A percentile compares a stretch with the other conserved stretches of the same genome.
Evolutionary conservation across 2,113 vertebrate species (phyloP).

Genomic region (Thunnus thynnus): DNA sequence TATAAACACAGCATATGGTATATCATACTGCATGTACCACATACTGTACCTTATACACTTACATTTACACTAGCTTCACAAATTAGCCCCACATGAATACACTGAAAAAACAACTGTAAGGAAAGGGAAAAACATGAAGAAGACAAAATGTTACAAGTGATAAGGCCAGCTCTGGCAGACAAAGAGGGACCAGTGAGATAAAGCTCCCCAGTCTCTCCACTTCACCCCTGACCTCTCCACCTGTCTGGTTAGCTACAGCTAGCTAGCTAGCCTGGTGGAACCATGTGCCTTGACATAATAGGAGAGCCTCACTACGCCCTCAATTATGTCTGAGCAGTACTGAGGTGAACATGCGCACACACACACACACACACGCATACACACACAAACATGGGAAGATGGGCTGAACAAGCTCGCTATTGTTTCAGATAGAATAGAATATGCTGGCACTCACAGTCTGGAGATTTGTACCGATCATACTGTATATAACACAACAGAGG

Average conservation of each 20-base stretch:
- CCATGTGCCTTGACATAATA: conserved; percentile 72
- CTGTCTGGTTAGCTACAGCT: conserved; percentile 64
- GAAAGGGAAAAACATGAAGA: neutral
- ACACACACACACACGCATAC: conserved; percentile 38
- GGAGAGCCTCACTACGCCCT: conserved; percentile 58
- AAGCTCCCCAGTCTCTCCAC: conserved; percentile 47
- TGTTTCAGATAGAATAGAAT: conserved; percentile 61
- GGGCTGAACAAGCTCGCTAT: conserved; percentile 45
- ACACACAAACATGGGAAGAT: conserved; percentile 16
- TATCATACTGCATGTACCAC: neutral
- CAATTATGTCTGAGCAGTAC: conserved; percentile 55
- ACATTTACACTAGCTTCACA: conserved; percentile 1
- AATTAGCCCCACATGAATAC: conserved; percentile 46
- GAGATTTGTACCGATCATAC: conserved; percentile 50
- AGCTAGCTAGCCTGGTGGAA: conserved; percentile 51
- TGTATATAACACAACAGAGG: conserved; percentile 43
- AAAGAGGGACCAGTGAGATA: conserved; percentile 5
- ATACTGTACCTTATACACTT: neutral
- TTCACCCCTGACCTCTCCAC: conserved; percentile 61
- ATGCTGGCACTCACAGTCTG: conserved; percentile 40
- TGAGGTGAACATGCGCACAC: neutral
- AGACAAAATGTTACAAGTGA: neutral
- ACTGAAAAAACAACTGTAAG: neutral
- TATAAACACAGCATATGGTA: neutral
- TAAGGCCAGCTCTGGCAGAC: neutral